phyloP scores from a whole-genome alignment of 2,797 vertebrate species.

The Allobates femoralis region DNA sequence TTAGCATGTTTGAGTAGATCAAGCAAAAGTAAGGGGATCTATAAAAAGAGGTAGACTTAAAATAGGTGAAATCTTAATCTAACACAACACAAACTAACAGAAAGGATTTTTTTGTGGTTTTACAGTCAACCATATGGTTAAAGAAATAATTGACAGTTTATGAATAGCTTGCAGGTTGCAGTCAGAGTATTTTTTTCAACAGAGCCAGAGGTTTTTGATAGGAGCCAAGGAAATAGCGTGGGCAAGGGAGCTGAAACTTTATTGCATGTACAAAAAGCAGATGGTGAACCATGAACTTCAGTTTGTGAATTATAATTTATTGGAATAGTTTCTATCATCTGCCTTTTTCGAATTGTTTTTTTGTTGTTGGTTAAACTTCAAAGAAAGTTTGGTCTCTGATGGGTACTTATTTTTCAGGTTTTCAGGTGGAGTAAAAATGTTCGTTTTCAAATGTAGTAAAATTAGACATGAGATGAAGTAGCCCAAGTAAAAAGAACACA shows the following conservation, averaged over 20 bases:
- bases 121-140: constrained; percentile 11
- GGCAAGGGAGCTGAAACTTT: background rate
- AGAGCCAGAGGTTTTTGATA: constrained; percentile 19
- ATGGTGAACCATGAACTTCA: constrained; percentile 13
- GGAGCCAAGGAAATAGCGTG: constrained; percentile 6
- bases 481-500: background rate
- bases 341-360: background rate
- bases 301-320: constrained; percentile 26
- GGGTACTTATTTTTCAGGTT: background rate
- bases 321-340: constrained; percentile 28
- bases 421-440: background rate
- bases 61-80: background rate
- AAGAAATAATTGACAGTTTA: constrained; percentile 38
- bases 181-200: constrained; percentile 18
- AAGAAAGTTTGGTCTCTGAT: constrained; percentile 16
- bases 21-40: constrained; percentile 27
- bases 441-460: background rate
- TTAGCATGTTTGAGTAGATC: constrained; percentile 27
- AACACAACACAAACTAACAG: constrained; percentile 5
- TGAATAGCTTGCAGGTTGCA: constrained; percentile 5
- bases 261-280: constrained; percentile 25
- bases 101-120: constrained; percentile 25
- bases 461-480: background rate
- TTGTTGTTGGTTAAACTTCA: background rate
- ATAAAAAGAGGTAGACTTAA: constrained; percentile 34